phyloP scores from a whole-genome alignment of 2,113 vertebrate species.

The Ceratotherium simum region DNA sequence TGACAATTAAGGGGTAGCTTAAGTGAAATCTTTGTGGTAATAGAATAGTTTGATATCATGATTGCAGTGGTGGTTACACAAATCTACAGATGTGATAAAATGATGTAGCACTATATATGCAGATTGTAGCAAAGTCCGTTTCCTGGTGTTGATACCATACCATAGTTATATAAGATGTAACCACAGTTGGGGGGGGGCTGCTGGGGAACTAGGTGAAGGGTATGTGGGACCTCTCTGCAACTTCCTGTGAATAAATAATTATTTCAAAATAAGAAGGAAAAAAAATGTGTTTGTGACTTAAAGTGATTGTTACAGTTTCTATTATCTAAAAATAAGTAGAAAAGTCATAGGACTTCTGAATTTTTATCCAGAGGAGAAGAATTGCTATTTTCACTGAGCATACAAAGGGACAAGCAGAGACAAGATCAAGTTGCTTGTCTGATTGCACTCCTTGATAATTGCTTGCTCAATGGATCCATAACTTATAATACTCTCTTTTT shows the following conservation, averaged over 20 bases:
- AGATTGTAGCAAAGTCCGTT: background rate
- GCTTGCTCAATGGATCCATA: background rate
- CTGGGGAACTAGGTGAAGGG: background rate
- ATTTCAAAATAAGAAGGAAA: background rate
- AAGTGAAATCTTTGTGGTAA: background rate
- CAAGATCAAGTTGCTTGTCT: background rate
- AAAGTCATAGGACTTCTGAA: background rate
- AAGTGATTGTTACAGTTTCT: background rate
- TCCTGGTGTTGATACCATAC: background rate
- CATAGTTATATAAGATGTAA: background rate
- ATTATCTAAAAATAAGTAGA: background rate
- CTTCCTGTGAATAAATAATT: background rate
- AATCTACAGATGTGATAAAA: background rate
- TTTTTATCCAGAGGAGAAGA: background rate
- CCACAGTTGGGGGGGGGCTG: background rate
- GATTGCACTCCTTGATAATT: background rate
- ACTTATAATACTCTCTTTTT: background rate
- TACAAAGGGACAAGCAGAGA: background rate
- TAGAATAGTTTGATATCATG: background rate
- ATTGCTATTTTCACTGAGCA: background rate
- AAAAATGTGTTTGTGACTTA: background rate
- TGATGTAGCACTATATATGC: background rate
- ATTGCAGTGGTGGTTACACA: background rate
- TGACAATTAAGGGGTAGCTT: background rate
- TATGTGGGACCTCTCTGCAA: background rate